Evolutionary conservation across 2,113 vertebrate genomes (phyloP).

Genomic region (Grallaria varia): DNA sequence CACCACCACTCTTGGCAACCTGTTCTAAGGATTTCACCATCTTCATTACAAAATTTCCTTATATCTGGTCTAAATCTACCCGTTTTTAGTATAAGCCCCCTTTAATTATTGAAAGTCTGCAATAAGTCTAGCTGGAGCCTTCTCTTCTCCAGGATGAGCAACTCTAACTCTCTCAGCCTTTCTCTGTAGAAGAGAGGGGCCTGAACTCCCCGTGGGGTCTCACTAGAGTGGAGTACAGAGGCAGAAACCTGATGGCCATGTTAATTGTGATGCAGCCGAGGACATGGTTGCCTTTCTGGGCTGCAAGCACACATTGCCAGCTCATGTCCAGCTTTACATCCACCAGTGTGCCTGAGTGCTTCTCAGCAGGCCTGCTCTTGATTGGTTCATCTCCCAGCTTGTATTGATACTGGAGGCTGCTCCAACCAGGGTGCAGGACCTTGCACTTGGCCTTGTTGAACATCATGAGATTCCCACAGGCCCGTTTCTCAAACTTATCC

Average conservation of each 20-base stretch:
- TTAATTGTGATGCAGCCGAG: background rate
- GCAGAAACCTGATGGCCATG: background rate
- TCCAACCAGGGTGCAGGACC: background rate
- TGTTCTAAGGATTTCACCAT: background rate
- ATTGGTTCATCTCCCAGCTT: background rate
- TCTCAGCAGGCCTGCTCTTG: background rate
- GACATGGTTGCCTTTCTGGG: background rate
- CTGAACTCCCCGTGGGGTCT: background rate
- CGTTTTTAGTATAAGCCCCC: background rate
- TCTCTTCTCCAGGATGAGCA: background rate
- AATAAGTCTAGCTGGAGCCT: background rate
- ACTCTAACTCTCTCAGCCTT: background rate
- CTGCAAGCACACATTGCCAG: background rate
- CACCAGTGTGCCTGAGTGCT: background rate
- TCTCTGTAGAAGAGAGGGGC: background rate
- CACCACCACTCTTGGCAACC: background rate
- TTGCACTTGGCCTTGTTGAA: background rate
- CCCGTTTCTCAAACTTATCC: background rate
- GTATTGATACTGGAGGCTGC: background rate
- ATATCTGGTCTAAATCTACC: background rate
- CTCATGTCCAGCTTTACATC: background rate
- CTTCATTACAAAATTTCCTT: background rate
- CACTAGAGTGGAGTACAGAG: background rate
- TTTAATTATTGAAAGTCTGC: background rate
- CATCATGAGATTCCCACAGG: background rate